Percentiles rank a stretch among this genome's conserved stretches.
Evolutionary conservation across 2,888 invertebrate species (phyloP).

Genomic region (Phyllotreta cruciferae): DNA sequence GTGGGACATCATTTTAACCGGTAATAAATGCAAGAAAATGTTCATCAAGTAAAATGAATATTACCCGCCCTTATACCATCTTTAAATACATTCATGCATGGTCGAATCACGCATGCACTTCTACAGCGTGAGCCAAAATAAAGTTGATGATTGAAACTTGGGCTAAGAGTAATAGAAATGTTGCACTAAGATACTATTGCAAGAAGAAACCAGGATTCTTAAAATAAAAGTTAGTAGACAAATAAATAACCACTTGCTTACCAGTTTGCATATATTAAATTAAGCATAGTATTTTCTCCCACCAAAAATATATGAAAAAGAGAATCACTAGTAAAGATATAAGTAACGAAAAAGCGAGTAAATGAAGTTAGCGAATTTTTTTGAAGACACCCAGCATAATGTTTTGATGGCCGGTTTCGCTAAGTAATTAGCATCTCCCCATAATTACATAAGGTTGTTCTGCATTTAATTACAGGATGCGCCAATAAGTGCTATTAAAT

Average conservation of each 20-base stretch:
- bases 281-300: no score
- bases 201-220: background rate
- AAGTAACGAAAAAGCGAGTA: background rate
- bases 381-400: slow-evolving; percentile 14
- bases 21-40: slow-evolving; percentile 15
- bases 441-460: slow-evolving; percentile 31
- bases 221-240: no score
- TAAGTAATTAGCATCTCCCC: slow-evolving; percentile 28
- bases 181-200: background rate
- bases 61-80: background rate
- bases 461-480: slow-evolving; percentile 33
- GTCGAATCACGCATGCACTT: background rate
- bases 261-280: no score
- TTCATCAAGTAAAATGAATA: slow-evolving; percentile 5
- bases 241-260: no score
- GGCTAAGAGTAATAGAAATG: background rate
- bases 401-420: slow-evolving; percentile 26
- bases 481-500: slow-evolving; percentile 33
- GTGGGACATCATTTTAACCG: slow-evolving; percentile 10
- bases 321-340: background rate
- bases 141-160: background rate
- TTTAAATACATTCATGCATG: slow-evolving; percentile 1
- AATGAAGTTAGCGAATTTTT: slow-evolving; percentile 1
- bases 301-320: no score
- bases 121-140: slow-evolving; percentile 4